Percentiles rank a stretch among this genome's conserved stretches.
Conservation (phyloP, 2,113 vertebrate species). For the Calyptomena viridis region DNA sequence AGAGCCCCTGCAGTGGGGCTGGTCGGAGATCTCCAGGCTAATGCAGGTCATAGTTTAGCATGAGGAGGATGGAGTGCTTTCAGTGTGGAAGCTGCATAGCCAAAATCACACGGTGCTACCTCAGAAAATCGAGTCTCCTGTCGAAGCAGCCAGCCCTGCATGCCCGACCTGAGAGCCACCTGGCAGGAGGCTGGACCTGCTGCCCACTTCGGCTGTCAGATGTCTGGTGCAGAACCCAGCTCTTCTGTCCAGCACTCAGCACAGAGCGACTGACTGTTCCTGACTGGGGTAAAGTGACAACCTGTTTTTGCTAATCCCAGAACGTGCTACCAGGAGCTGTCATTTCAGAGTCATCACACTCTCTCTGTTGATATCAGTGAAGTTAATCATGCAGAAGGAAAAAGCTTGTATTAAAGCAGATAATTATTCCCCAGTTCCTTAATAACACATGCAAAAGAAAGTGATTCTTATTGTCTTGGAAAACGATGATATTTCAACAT, state of each 20-base stretch:
- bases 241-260: background rate
- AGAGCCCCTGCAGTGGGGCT: background rate
- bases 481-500: background rate
- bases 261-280: background rate
- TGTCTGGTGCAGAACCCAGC: background rate
- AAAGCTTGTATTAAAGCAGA: slow-evolving; percentile 44
- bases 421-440: slow-evolving; percentile 47
- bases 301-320: slow-evolving; percentile 46
- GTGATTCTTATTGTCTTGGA: slow-evolving; percentile 25
- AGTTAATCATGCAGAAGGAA: slow-evolving; percentile 52
- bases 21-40: background rate
- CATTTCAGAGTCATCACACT: slow-evolving; percentile 38
- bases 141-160: background rate
- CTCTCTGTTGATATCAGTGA: slow-evolving; percentile 44
- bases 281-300: slow-evolving; percentile 29
- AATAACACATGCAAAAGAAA: slow-evolving; percentile 28
- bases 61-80: accelerated
- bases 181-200: background rate
- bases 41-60: background rate
- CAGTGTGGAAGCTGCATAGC: background rate
- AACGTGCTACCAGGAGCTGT: slow-evolving; percentile 51
- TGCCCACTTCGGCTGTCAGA: background rate
- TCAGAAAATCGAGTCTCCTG: background rate
- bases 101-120: background rate
- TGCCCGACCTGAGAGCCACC: background rate